Percentiles rank a stretch among this genome's conserved stretches.
These are phyloP conservation scores for Otis tarda DNA, from an alignment of 2,113 vertebrate genomes.

Conservation along the genomic window DNA sequence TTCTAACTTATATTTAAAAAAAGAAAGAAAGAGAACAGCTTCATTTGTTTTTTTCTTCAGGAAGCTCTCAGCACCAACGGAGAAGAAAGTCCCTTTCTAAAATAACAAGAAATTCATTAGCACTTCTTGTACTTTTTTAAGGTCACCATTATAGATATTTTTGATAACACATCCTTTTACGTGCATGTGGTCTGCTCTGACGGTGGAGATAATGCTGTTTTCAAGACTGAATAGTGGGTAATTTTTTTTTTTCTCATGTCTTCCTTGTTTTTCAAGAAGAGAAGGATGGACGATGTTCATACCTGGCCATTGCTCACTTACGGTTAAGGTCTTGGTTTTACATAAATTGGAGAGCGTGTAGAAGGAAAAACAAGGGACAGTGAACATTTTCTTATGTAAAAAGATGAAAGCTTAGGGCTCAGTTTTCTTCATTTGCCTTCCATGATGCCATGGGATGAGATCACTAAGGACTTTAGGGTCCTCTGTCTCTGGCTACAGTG, in stretches of 20 bases:
- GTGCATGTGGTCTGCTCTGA: constrained; percentile 38
- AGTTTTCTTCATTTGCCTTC: background rate
- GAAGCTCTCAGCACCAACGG: constrained; percentile 7
- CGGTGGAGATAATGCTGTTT: constrained; percentile 49
- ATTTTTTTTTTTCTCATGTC: background rate
- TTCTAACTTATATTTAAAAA: background rate
- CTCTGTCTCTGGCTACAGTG: background rate
- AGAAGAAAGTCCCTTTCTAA: constrained; percentile 70
- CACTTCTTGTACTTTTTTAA: constrained; percentile 64
- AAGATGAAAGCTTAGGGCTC: background rate
- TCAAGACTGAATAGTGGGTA: background rate
- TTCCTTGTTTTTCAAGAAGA: constrained; percentile 42
- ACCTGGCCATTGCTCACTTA: background rate
- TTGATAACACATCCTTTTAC: constrained; percentile 69
- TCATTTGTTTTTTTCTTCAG: constrained; percentile 64
- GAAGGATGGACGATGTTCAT: background rate
- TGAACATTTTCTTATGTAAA: background rate
- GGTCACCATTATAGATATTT: constrained; percentile 70
- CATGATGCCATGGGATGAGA: background rate
- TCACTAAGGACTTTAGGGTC: background rate
- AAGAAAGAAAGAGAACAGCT: constrained; percentile 41
- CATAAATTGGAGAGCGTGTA: background rate
- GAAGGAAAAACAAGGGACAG: background rate
- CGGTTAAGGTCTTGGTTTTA: background rate
- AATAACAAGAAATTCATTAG: constrained; percentile 72